Percentiles rank a stretch among this genome's conserved stretches.
These are phyloP conservation scores for Diorhabda sublineata DNA, from an alignment of 1,140 invertebrate species.

Conservation along the genomic window DNA sequence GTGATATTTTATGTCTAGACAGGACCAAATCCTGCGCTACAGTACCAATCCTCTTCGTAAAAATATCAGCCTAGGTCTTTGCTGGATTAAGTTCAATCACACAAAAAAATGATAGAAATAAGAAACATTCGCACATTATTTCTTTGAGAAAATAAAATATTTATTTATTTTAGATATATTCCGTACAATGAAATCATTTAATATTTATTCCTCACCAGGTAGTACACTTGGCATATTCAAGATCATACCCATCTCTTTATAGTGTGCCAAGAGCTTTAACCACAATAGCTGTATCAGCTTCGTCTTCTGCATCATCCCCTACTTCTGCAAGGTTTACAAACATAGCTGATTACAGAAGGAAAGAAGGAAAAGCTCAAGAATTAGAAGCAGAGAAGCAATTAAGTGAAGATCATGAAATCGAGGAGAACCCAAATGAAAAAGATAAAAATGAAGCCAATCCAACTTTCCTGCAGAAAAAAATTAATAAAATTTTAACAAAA, in stretches of 20 bases:
- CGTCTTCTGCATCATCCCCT: conserved; percentile 20
- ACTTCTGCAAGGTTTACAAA: background rate
- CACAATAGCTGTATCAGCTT: conserved; percentile 22
- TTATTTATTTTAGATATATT: too few relatives aligned
- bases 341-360: conserved; percentile 25
- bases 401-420: conserved; percentile 1
- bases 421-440: conserved; percentile 5
- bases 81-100: too few relatives aligned
- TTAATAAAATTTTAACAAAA: conserved; percentile 18
- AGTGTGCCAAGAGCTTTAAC: conserved; percentile 16
- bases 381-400: conserved; percentile 22
- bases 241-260: conserved; percentile 15
- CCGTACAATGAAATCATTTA: background rate
- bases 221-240: background rate
- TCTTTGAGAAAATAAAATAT: too few relatives aligned
- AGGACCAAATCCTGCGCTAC: too few relatives aligned
- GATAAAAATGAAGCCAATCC: conserved; percentile 27
- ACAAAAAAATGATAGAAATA: too few relatives aligned
- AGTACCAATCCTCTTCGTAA: too few relatives aligned
- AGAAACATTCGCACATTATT: too few relatives aligned
- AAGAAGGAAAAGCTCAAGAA: conserved; percentile 21
- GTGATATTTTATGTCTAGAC: too few relatives aligned
- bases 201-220: background rate
- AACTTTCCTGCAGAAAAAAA: conserved; percentile 28
- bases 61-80: too few relatives aligned